These are phyloP conservation scores for Orthochromis indermauri DNA, from an alignment of 2,113 vertebrate species.

Conservation along the genomic window DNA sequence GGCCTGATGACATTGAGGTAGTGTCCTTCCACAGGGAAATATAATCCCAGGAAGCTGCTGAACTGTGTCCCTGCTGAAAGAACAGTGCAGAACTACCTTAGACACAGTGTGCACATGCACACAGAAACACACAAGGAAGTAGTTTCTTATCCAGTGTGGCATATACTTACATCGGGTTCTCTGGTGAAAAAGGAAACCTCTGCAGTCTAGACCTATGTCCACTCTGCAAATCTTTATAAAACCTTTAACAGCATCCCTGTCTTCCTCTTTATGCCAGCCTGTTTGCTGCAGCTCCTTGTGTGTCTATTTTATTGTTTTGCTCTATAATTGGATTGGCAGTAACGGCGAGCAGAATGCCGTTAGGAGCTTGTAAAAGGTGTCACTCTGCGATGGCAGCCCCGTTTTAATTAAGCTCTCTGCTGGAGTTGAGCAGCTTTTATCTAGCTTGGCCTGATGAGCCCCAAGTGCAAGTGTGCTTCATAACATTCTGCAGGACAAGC, in stretches of 20 bases:
- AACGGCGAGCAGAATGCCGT: conserved; percentile 43
- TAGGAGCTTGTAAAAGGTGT: conserved; percentile 65
- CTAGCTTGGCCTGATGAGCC: conserved; percentile 52
- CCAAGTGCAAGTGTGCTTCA: conserved; percentile 8
- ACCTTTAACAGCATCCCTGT: conserved; percentile 42
- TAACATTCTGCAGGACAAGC: background rate
- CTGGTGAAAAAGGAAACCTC: conserved; percentile 19
- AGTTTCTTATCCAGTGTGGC: background rate
- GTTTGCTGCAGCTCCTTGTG: conserved; percentile 29
- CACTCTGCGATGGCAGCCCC: conserved; percentile 34
- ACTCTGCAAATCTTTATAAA: conserved; percentile 37
- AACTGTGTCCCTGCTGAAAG: conserved; percentile 15
- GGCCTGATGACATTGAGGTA: conserved; percentile 44
- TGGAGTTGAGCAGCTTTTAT: conserved; percentile 70
- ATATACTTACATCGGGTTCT: background rate
- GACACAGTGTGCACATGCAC: background rate
- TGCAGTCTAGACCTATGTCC: conserved; percentile 6
- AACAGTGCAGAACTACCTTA: background rate
- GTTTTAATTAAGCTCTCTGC: conserved; percentile 79
- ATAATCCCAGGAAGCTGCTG: conserved; percentile 51
- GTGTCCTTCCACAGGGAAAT: conserved; percentile 48
- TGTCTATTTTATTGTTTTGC: conserved; percentile 60
- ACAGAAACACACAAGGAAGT: background rate
- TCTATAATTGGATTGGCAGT: conserved; percentile 70
- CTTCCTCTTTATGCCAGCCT: conserved; percentile 2